These are phyloP conservation scores for Medauroidea extradentata DNA, from an alignment of 1,140 invertebrate species.

Conservation along the genomic window DNA sequence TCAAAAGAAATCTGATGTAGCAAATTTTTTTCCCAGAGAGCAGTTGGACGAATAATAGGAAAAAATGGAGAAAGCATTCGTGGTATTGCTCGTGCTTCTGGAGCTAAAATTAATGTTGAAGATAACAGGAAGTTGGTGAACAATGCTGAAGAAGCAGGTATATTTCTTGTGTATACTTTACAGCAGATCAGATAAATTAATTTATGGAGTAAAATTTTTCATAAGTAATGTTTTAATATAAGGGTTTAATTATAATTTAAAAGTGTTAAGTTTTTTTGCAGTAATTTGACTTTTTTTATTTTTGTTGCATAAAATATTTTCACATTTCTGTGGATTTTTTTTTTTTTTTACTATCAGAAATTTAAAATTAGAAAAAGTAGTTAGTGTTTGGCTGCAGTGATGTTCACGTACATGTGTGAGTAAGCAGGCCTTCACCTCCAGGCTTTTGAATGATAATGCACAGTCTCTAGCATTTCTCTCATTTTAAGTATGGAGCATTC, in stretches of 20 bases:
- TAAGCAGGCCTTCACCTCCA: too few species aligned
- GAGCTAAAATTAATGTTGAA: slow-evolving; percentile 57
- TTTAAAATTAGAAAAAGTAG: slow-evolving; percentile 45
- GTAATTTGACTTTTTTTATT: slow-evolving; percentile 7
- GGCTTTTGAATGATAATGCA: too few species aligned
- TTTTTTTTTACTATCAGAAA: slow-evolving; percentile 21
- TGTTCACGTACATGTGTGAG: too few species aligned
- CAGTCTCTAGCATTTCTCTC: too few species aligned
- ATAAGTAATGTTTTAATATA: neutral
- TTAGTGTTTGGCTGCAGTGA: too few species aligned
- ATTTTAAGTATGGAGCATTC: too few species aligned
- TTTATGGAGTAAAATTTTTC: neutral
- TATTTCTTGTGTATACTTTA: slow-evolving; percentile 11
- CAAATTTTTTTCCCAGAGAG: slow-evolving; percentile 40
- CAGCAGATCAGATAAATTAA: too few species aligned
- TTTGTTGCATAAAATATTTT: neutral
- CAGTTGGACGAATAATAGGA: slow-evolving; percentile 65
- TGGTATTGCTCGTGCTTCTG: slow-evolving; percentile 58
- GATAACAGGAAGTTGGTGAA: neutral
- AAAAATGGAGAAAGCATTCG: slow-evolving; percentile 62
- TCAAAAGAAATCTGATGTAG: too few species aligned
- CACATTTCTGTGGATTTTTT: neutral
- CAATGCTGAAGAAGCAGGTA: slow-evolving; percentile 17
- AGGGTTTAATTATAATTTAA: slow-evolving; percentile 5
- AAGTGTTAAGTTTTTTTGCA: neutral